Percentiles rank a stretch among this genome's conserved stretches.
Evolutionary conservation across 1,140 invertebrate species (phyloP).

Genomic region (Drosophila nannoptera): DNA sequence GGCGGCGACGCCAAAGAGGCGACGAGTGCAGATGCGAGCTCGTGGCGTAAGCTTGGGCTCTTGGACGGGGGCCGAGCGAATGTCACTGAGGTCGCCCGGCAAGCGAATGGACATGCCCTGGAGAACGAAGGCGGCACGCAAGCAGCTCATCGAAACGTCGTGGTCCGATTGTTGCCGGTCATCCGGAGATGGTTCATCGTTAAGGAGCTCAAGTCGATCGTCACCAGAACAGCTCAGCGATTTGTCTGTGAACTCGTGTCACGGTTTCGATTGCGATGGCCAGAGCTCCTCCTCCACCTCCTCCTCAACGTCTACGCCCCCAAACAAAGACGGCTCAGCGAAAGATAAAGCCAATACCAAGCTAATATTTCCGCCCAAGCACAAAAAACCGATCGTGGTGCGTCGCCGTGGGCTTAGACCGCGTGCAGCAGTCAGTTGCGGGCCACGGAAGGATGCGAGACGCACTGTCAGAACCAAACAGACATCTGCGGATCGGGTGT

Average conservation of each 20-base stretch:
- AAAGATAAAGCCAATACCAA: background rate
- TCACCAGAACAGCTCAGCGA: slow-evolving; percentile 45
- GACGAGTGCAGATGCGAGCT: slow-evolving; percentile 23
- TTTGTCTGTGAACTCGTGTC: slow-evolving; percentile 53
- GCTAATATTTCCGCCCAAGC: slow-evolving; percentile 37
- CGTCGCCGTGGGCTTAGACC: slow-evolving; percentile 23
- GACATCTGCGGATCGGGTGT: background rate
- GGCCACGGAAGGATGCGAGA: slow-evolving; percentile 26
- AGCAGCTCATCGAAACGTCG: slow-evolving; percentile 49
- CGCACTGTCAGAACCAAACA: slow-evolving; percentile 6
- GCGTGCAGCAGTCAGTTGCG: slow-evolving; percentile 14
- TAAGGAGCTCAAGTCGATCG: background rate
- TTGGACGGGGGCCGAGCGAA: background rate
- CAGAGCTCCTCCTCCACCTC: slow-evolving; percentile 22
- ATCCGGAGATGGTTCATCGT: slow-evolving; percentile 11
- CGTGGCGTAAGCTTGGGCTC: slow-evolving; percentile 18
- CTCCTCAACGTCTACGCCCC: background rate
- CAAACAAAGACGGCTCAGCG: background rate
- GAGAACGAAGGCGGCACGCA: slow-evolving; percentile 65
- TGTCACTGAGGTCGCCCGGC: background rate
- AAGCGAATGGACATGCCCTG: slow-evolving; percentile 43
- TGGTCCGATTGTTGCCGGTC: background rate
- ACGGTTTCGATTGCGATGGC: slow-evolving; percentile 49
- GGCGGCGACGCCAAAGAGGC: slow-evolving; percentile 21
- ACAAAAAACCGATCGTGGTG: background rate